Evolutionary conservation across 1,140 invertebrate species (phyloP), one percentile per base, ranked within the genome.

Genomic region (Heliconius hewitsoni): DNA sequence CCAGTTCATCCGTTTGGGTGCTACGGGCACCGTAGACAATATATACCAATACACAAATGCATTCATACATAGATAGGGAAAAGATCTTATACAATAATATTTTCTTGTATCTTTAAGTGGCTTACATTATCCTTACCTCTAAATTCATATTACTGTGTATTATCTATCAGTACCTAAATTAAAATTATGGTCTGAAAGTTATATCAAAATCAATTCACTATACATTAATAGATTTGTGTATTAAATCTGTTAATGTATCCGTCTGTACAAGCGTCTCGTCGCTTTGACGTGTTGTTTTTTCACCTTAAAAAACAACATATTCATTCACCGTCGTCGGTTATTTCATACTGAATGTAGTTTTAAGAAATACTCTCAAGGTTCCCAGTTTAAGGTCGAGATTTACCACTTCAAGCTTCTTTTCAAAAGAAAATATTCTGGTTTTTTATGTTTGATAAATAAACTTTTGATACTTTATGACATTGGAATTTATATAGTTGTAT

Each of bases 381-480:
- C 72, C 30, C 80, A 77, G 84, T 84, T 82, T 78, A 86, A 85
- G 85, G 83, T 83, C 78, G 74, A 76, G 78, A 34, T 71, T 57
- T 57, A 46, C 39, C 72, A 81, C 76, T 77, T 81, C 75, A 81
- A 70, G 30, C 60, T 81, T 81, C 55, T 57, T 57, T 57, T 81
- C 30, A 57, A 77, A 77, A 55, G 76, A 81, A 77, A 81, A 74
- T 70, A 27, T 77, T 50, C 46, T 55, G 46, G 66, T 77, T 72
- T 72, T 76, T 57, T 57, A 57, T 57, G 55, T 23, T 57, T 73
- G 71, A 42, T 73, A 42, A 73, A 73, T 73, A 73, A 73, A 23
- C 42, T 46, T 23, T 73, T 46, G 23, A 73, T 37, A 39, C 19
- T 42, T 42, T 73, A 37, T 23, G 42, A 73, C 37, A 19, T 39